Conservation (phyloP, 2,797 vertebrate species). For the Gambelia wislizenii region DNA sequence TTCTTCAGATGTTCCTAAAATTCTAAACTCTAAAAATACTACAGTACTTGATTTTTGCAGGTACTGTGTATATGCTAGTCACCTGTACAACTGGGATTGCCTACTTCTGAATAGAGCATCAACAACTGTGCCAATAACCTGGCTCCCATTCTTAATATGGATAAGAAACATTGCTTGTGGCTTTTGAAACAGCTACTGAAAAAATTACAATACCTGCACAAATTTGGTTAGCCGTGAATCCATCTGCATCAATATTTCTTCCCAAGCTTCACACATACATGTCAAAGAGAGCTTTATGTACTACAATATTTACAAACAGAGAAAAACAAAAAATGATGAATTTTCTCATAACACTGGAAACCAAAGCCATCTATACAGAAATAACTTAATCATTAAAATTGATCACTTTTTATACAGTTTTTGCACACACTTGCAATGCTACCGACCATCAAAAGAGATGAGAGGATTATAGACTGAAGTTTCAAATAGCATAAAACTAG, state of each 20-base stretch:
- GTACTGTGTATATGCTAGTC: neutral
- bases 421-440: neutral
- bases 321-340: fast-evolving
- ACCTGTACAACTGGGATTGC: neutral
- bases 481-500: neutral
- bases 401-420: neutral
- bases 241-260: slow-evolving; percentile 99
- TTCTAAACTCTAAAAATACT: neutral
- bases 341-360: neutral
- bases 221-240: slow-evolving; percentile 96
- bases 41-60: neutral
- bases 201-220: slow-evolving; percentile 86
- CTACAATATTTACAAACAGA: slow-evolving; percentile 72
- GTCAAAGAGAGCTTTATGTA: slow-evolving; percentile 94
- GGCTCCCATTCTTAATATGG: neutral
- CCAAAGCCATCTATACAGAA: neutral
- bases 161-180: neutral
- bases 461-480: neutral
- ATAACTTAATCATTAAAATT: neutral
- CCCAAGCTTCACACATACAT: slow-evolving; percentile 99
- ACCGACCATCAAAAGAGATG: neutral
- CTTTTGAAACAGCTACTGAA: no score
- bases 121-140: no score
- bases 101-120: neutral
- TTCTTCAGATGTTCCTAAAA: neutral